Percentiles rank a stretch among this genome's conserved stretches.
Conservation (phyloP, 2,113 vertebrate species). For the Pyxicephalus adspersus region DNA sequence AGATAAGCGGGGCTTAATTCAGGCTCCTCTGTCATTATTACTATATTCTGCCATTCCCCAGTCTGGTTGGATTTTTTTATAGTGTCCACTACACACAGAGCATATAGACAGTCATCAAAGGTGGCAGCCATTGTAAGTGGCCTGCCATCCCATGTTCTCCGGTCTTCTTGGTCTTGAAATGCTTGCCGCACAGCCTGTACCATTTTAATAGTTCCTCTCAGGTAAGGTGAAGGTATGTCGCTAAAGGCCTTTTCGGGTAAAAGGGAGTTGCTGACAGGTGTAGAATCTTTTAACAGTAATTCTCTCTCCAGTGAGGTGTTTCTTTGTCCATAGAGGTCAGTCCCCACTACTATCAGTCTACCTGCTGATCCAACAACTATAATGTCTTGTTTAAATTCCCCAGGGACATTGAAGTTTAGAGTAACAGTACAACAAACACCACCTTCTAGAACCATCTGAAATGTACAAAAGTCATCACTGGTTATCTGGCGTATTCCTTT, state of each 20-base stretch:
- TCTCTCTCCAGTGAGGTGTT: constrained; percentile 81
- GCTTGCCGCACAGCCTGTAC: constrained; percentile 94
- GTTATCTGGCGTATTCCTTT: constrained; percentile 97
- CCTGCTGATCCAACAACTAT: constrained; percentile 87
- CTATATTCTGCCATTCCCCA: constrained; percentile 97
- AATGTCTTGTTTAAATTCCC: constrained; percentile 94
- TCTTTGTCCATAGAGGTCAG: constrained; percentile 92
- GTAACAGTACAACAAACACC: constrained; percentile 96
- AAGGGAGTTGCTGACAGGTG: constrained; percentile 84
- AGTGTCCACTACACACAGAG: constrained; percentile 95
- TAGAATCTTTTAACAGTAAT: constrained; percentile 89
- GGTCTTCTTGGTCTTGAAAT: constrained; percentile 95
- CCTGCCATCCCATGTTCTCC: constrained; percentile 93
- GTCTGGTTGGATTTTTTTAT: constrained; percentile 96
- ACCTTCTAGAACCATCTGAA: constrained; percentile 95
- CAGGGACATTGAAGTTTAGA: constrained; percentile 95
- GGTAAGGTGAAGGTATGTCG: constrained; percentile 93
- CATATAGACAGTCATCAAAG: constrained; percentile 97
- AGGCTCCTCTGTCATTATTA: constrained; percentile 94
- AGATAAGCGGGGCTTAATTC: constrained; percentile 93
- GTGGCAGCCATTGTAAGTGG: constrained; percentile 97
- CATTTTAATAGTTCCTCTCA: constrained; percentile 94
- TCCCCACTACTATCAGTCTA: constrained; percentile 83
- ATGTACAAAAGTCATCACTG: constrained; percentile 97
- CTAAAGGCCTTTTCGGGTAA: constrained; percentile 94